These are phyloP conservation scores for Tetranychus urticae DNA, from an alignment of 1,140 invertebrate genomes.

Conservation along the genomic window DNA sequence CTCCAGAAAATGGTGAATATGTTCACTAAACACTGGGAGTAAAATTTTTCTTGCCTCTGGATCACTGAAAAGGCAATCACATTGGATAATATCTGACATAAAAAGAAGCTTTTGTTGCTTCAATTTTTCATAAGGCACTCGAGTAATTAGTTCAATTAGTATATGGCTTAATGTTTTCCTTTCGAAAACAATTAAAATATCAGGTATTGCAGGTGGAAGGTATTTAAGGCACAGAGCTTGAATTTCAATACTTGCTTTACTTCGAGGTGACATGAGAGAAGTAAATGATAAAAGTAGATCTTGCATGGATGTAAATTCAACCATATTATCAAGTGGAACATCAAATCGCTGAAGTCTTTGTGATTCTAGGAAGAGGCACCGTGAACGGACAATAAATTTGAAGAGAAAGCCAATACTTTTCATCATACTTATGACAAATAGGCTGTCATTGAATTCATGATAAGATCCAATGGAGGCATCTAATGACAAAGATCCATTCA, in stretches of 20 bases:
- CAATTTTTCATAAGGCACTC: slow-evolving; percentile 31
- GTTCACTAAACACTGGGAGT: slow-evolving; percentile 41
- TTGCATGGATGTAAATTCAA: slow-evolving; percentile 26
- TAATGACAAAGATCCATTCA: slow-evolving; percentile 25
- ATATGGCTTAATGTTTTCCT: slow-evolving; percentile 33
- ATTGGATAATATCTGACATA: slow-evolving; percentile 57
- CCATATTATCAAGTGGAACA: neutral
- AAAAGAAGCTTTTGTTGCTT: slow-evolving; percentile 62
- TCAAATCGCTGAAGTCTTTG: slow-evolving; percentile 18
- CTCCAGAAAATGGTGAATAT: slow-evolving; percentile 29
- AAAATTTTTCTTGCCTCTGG: slow-evolving; percentile 41
- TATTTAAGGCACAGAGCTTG: slow-evolving; percentile 72
- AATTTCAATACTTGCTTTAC: slow-evolving; percentile 37
- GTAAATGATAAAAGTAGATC: slow-evolving; percentile 45
- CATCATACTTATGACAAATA: slow-evolving; percentile 25
- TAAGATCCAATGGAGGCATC: neutral
- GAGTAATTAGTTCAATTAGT: slow-evolving; percentile 25
- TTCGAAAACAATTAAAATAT: slow-evolving; percentile 52
- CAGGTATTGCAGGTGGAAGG: slow-evolving; percentile 51
- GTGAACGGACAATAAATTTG: slow-evolving; percentile 55
- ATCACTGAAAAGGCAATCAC: slow-evolving; percentile 35
- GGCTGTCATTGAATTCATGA: neutral
- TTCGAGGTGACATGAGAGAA: slow-evolving; percentile 43
- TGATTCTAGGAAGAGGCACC: slow-evolving; percentile 52
- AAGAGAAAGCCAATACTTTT: slow-evolving; percentile 66